These are phyloP conservation scores for Nudaria mundana DNA, from an alignment of 2,888 invertebrate species.

Conservation along the genomic window DNA sequence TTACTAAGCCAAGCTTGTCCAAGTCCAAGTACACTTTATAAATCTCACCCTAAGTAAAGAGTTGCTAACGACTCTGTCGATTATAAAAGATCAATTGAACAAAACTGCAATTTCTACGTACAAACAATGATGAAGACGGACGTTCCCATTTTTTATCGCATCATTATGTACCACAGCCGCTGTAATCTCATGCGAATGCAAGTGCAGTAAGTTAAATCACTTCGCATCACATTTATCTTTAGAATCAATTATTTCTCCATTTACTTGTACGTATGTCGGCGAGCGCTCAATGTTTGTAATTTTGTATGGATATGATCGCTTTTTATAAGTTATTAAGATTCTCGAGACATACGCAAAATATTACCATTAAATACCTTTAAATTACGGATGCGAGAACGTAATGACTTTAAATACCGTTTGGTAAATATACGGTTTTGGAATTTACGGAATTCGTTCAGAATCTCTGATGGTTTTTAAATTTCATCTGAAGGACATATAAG, in stretches of 20 bases:
- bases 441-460: conserved; percentile 23
- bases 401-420: conserved; percentile 23
- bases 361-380: conserved; percentile 41
- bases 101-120: conserved; percentile 27
- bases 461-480: conserved; percentile 12
- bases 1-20: too few species aligned
- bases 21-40: too few species aligned
- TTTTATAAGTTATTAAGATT: conserved; percentile 51
- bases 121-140: conserved; percentile 34
- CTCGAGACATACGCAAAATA: conserved; percentile 37
- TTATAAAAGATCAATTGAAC: conserved; percentile 31
- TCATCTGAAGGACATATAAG: conserved; percentile 14
- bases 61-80: conserved; percentile 26
- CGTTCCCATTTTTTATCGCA: conserved; percentile 53
- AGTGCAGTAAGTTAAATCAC: conserved; percentile 53
- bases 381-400: conserved; percentile 24
- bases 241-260: conserved; percentile 64
- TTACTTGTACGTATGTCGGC: conserved; percentile 39
- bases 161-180: conserved; percentile 51
- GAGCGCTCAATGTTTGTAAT: conserved; percentile 51
- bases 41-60: conserved; percentile 4
- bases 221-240: conserved; percentile 56
- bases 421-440: conserved; percentile 19
- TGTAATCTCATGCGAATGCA: conserved; percentile 46
- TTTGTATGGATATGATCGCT: conserved; percentile 53